Percentiles rank a stretch among this genome's conserved stretches.
Evolutionary conservation across 2,797 vertebrate species (phyloP).

Genomic region (Paedocypris micromegethes): DNA sequence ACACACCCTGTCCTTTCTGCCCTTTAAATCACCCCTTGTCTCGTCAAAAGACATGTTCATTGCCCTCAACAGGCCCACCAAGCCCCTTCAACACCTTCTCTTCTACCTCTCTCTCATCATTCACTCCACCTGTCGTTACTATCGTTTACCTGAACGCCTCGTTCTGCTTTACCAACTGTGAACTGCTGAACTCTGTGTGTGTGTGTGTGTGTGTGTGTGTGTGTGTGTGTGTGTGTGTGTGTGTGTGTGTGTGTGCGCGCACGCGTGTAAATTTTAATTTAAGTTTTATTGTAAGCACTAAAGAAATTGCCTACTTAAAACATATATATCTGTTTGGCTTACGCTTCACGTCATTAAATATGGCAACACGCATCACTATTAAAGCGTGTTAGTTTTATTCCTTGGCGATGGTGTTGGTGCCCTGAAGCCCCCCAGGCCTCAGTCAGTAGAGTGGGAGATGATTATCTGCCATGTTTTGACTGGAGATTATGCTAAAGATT

Average conservation of each 20-base stretch:
- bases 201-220: conserved; percentile 28
- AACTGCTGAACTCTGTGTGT: conserved; percentile 49
- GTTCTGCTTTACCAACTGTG: conserved; percentile 43
- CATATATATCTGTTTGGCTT: too few relatives aligned
- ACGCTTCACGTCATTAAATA: too few relatives aligned
- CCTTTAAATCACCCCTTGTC: conserved; percentile 28
- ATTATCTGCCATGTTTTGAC: conserved; percentile 76
- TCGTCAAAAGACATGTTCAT: conserved; percentile 12
- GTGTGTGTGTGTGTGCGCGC: neutral
- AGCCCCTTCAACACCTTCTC: conserved; percentile 17
- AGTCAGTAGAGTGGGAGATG: conserved; percentile 61
- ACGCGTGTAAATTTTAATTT: too few relatives aligned
- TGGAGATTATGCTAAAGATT: conserved; percentile 78
- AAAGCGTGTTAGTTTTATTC: too few relatives aligned
- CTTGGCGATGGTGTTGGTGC: conserved; percentile 6
- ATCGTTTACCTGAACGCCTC: conserved; percentile 47
- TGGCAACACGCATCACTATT: too few relatives aligned
- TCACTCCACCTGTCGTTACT: conserved; percentile 53
- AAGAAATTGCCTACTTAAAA: too few relatives aligned
- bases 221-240: conserved; percentile 25
- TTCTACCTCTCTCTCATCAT: conserved; percentile 39
- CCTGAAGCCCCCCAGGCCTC: conserved; percentile 67
- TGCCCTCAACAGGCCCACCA: conserved; percentile 17
- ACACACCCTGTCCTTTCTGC: conserved; percentile 35
- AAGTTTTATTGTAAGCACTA: too few relatives aligned